These are phyloP conservation scores for Falco columbarius DNA, from an alignment of 2,797 vertebrate genomes.

Conservation along the genomic window DNA sequence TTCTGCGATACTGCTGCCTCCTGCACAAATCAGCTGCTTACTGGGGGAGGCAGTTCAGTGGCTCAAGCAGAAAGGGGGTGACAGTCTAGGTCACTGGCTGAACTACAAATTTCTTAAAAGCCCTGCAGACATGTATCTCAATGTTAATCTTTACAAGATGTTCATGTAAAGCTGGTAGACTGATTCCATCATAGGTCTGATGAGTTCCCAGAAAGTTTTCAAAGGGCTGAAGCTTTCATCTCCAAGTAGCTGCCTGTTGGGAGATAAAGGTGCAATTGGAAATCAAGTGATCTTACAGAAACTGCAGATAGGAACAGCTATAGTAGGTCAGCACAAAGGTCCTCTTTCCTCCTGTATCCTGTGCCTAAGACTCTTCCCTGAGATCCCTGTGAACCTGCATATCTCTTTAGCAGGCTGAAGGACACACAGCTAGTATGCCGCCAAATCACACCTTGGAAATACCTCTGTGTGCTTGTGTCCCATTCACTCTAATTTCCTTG, in stretches of 20 bases:
- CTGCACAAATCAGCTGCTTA: neutral
- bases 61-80: neutral
- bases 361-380: neutral
- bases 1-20: neutral
- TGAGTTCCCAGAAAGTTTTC: neutral
- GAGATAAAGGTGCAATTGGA: neutral
- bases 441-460: neutral
- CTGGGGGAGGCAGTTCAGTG: neutral
- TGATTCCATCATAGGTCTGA: neutral
- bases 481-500: neutral
- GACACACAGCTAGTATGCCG: neutral
- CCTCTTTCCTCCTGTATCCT: neutral
- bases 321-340: neutral
- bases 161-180: neutral
- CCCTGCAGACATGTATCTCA: neutral
- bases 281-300: neutral
- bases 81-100: neutral
- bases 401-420: neutral
- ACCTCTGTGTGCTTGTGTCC: neutral
- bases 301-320: neutral
- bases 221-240: neutral
- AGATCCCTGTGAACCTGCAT: neutral
- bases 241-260: neutral
- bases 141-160: neutral
- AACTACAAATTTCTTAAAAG: neutral